phyloP scores from a whole-genome alignment of 37 sponge, comb jelly and placozoan species.

The Theonella swinhoei region DNA sequence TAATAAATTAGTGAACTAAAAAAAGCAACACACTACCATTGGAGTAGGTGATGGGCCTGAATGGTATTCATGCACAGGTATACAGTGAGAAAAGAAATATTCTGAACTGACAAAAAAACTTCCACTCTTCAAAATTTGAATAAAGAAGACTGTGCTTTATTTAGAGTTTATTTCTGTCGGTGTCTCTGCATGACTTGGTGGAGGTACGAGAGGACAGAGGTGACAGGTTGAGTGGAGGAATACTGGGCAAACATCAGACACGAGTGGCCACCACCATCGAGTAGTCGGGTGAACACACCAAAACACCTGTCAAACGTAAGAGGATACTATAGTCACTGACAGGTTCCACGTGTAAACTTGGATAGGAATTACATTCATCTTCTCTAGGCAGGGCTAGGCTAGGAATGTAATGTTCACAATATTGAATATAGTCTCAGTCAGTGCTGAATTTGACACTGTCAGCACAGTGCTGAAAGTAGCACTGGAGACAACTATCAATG shows the following conservation, averaged over 20 bases:
- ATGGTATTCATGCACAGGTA: not conserved
- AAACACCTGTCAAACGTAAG: slow-evolving; percentile 56
- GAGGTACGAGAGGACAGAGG: slow-evolving; percentile 70
- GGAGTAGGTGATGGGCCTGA: not conserved
- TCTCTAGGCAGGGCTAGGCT: too few relatives aligned
- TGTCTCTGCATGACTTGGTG: slow-evolving; percentile 54
- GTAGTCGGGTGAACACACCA: slow-evolving; percentile 72
- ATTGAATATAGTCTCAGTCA: too few relatives aligned
- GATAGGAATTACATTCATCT: too few relatives aligned
- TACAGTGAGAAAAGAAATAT: not conserved
- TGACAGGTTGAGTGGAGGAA: slow-evolving; percentile 69
- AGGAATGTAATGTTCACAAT: not conserved
- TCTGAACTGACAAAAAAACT: not conserved
- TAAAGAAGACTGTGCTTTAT: not conserved
- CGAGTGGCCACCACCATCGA: slow-evolving; percentile 45
- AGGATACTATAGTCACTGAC: not conserved
- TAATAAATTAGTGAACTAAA: too few relatives aligned
- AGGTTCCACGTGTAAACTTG: not conserved
- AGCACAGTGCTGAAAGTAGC: too few relatives aligned
- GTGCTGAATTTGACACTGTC: too few relatives aligned
- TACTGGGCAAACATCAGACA: slow-evolving; percentile 82
- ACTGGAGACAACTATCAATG: too few relatives aligned
- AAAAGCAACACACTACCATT: too few relatives aligned
- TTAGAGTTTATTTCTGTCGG: not conserved
- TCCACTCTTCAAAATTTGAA: not conserved